Evolutionary conservation across 2,797 vertebrate genomes (phyloP), one percentile per base, ranked within the genome.

Genomic region (Macropus fuliginosus): DNA sequence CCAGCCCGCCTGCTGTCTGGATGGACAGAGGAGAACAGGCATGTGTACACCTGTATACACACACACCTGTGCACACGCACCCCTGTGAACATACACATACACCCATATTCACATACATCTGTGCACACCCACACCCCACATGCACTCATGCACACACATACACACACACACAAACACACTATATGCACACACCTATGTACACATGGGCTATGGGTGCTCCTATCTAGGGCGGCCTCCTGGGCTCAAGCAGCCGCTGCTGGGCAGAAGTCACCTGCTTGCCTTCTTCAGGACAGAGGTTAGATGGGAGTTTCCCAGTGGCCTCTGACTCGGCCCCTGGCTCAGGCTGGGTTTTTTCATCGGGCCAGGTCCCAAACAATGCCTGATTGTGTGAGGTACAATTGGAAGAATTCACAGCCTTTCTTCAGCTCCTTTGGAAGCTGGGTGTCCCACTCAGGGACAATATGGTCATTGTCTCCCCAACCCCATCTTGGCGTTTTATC

Each of bases 331-430:
- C 56, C n/a, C 66, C 34, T 18, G 62, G 34, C n/a, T 74, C 66
- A 21, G 66, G n/a, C n/a, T 74, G 66, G 16, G n/a, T 87, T 52
- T 18, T n/a, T 91, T 89, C n/a, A 81, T 96, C 57, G 96, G 99
- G 99, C 99, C 99, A 99, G 98, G 95, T 98, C 97, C 98, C 95
- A 98, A 99, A 99, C 99, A 99, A 99, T 99, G 98, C 97, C 28
- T 96, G 96, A 98, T 99, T 99, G 99, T 99, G 96, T 98, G 96
- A 97, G 93, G 96, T 96, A 97, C 94, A 96, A 97, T 97, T 81
- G 98, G 98, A 99, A 99, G 99, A 99, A 98, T 98, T 99, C 98
- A 98, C 98, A 98, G 97, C 98, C 97, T 98, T 98, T 97, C 98
- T 98, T 97, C 96, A 98, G 98, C 97, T 98, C 95, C 96, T 98